Evolutionary conservation across 2,888 invertebrate genomes (phyloP), one percentile per base, ranked within the genome.

Genomic region (Lasioglossum oenotherae): DNA sequence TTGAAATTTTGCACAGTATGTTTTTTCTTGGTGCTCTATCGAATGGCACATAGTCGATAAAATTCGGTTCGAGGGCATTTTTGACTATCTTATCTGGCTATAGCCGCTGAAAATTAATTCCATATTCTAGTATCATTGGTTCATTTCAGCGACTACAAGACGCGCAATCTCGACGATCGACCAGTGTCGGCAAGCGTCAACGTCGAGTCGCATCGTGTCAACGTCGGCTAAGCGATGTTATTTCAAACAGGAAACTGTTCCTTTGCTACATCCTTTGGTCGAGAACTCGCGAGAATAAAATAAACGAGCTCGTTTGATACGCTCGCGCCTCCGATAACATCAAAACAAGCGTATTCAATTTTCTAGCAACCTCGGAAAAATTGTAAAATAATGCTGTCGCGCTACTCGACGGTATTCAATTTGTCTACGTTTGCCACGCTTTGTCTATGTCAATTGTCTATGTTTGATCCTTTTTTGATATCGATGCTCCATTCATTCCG

Each of bases 201-300:
- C 16, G 19, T 46, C 16, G 46, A 16, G 49, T 69, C 14, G 23
- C 23, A 23, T 49, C 49, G 49, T 8, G 49, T 69, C 10, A 49
- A 67, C 41, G n/a, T 74, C 19, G 41, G 44, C 35, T 23, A 35
- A 60, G 35, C 23, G 60, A 16, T 38, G 75, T 60, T 85, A 49
- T 77, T 57, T 71, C 69, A 38, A 80, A 77, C 69, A 57, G 57
- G 69, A 79, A 75, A 23, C 60, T 78, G 44, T 44, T 44, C 73
- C 44, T 35, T 35, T 72, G 49, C 14, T n/a, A 72, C 49, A 60
- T 38, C 27, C 72, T 69, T 41, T 60, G 6, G 27, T 44, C 64
- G 41, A 16, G 41, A 75, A 67, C 16, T 67, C 31, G 80, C 16
- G 27, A 16, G 44, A 67, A 67, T 64, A 64, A 35, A 80, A 49